Conservation (phyloP, 2,113 vertebrate genomes). For the Leiothrix lutea region DNA sequence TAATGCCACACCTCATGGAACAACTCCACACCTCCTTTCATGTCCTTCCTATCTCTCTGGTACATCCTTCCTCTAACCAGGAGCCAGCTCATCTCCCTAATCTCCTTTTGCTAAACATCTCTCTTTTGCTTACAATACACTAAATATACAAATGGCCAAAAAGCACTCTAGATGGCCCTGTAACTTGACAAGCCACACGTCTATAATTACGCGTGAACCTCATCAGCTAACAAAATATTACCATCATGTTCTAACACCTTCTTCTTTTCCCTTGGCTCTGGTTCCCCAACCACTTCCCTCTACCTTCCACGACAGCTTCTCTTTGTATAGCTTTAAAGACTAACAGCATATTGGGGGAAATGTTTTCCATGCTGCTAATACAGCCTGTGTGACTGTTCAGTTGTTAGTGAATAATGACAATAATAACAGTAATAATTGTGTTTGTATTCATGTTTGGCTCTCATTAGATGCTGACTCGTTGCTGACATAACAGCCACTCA, state of each 20-base stretch:
- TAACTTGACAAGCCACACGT: conserved; percentile 19
- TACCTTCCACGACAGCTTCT: not conserved
- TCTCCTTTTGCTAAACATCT: conserved; percentile 40
- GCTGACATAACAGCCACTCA: not conserved
- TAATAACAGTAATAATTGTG: not conserved
- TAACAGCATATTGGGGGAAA: not conserved
- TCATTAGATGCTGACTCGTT: not conserved
- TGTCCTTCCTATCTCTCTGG: conserved; percentile 49
- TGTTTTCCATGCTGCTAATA: not conserved
- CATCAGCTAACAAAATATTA: conserved; percentile 52
- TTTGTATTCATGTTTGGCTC: not conserved
- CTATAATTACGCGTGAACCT: conserved; percentile 28
- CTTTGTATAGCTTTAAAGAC: not conserved
- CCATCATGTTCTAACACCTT: conserved; percentile 34
- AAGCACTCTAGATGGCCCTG: conserved; percentile 7
- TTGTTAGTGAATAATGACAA: conserved; percentile 6
- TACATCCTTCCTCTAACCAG: conserved; percentile 45
- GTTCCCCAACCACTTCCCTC: conserved; percentile 27
- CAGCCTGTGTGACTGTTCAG: not conserved
- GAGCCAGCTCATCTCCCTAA: conserved; percentile 56
- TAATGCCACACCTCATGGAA: conserved; percentile 49
- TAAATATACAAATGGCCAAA: conserved; percentile 47
- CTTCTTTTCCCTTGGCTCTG: conserved; percentile 12
- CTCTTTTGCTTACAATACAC: conserved; percentile 33
- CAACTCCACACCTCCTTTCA: conserved; percentile 41